Evolutionary conservation across 2,113 vertebrate species (phyloP).

Genomic region (Suncus etruscus): DNA sequence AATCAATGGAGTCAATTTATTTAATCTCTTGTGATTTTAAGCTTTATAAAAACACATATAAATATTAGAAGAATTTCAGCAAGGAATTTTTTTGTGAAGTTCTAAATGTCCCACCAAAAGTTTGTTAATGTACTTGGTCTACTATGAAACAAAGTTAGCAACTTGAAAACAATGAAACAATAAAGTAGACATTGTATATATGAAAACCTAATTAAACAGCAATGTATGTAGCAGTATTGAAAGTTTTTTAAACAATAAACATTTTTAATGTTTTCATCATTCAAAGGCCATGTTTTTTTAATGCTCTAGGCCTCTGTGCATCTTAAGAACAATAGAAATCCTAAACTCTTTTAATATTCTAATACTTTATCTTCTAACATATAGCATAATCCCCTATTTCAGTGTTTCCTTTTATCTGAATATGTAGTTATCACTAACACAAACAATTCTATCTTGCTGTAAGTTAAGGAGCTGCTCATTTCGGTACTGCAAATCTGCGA

Average conservation of each 20-base stretch:
- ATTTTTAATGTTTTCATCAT: background rate
- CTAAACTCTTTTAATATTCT: too few species aligned
- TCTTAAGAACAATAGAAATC: too few species aligned
- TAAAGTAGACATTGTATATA: too few species aligned
- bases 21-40: conserved; percentile 2
- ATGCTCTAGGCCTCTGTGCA: too few species aligned
- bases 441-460: background rate
- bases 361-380: too few species aligned
- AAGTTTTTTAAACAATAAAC: background rate
- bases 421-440: background rate
- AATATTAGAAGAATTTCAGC: background rate
- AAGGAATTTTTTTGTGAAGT: background rate
- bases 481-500: background rate
- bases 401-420: background rate
- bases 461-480: background rate
- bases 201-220: too few species aligned
- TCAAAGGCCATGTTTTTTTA: background rate
- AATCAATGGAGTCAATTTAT: background rate
- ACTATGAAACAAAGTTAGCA: background rate
- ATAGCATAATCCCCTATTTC: too few species aligned
- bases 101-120: background rate
- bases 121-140: background rate
- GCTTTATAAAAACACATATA: background rate
- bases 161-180: background rate
- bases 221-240: background rate